Conservation (phyloP, 2,888 invertebrate genomes). For the Scrobipalpa costella region DNA sequence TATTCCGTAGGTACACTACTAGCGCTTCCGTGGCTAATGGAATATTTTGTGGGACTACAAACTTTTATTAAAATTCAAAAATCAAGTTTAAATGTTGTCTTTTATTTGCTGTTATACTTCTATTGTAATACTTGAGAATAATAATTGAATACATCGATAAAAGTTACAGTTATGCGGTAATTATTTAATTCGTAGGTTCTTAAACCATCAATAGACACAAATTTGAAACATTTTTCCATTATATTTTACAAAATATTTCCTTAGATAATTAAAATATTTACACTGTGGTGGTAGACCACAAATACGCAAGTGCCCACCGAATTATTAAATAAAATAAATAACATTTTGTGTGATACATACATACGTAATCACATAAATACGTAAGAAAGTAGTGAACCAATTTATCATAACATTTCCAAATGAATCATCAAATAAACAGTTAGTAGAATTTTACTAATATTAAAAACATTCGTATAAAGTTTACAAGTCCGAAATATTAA, state of each 20-base stretch:
- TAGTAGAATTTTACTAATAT: background rate
- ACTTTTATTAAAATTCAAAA: no score
- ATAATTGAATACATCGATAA: background rate
- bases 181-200: no score
- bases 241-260: no score
- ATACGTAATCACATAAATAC: background rate
- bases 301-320: background rate
- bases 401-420: background rate
- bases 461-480: background rate
- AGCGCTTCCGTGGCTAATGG: no score
- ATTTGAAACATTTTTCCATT: no score
- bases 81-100: background rate
- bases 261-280: no score
- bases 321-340: background rate
- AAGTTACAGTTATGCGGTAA: background rate
- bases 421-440: background rate
- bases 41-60: no score
- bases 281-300: no score
- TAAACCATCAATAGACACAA: no score
- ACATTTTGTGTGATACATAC: no score
- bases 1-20: no score
- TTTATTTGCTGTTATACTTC: constrained; percentile 2
- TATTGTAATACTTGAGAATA: constrained; percentile 1
- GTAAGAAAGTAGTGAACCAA: no score
- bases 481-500: background rate